Evolutionary conservation across 1,140 invertebrate genomes (phyloP).

Genomic region (Tribolium madens): DNA sequence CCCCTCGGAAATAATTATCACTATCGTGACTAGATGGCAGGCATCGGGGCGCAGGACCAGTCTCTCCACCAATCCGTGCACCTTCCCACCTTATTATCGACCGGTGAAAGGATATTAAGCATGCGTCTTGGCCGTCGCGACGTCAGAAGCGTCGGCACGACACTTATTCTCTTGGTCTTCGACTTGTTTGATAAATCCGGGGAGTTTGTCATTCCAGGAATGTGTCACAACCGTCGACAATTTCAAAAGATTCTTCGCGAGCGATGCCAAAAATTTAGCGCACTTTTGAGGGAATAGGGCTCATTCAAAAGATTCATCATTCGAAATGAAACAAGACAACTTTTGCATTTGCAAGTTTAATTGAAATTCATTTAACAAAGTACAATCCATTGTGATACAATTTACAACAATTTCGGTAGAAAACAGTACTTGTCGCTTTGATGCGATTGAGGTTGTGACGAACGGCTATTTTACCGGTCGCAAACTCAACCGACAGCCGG

Average conservation of each 20-base stretch:
- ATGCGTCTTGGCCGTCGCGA: conserved; percentile 11
- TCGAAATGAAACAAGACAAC: background rate
- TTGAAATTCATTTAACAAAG: conserved; percentile 66
- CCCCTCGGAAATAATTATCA: conserved; percentile 54
- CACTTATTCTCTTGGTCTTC: conserved; percentile 2
- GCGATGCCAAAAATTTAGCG: conserved; percentile 22
- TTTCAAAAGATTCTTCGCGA: background rate
- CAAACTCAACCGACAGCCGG: conserved; percentile 44
- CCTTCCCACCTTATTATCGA: conserved; percentile 49
- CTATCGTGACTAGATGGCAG: conserved; percentile 57
- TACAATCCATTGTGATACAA: conserved; percentile 65
- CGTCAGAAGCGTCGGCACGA: conserved; percentile 37
- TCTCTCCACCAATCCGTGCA: conserved; percentile 49
- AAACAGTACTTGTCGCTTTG: conserved; percentile 59
- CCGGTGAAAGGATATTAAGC: conserved; percentile 10
- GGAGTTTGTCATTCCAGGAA: conserved; percentile 3
- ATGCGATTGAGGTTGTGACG: conserved; percentile 51
- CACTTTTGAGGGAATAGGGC: background rate
- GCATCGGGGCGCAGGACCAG: conserved; percentile 53
- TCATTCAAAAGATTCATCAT: too few relatives aligned
- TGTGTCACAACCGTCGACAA: background rate
- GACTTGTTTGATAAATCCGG: background rate
- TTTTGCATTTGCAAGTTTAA: conserved; percentile 57
- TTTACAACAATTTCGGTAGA: conserved; percentile 64
- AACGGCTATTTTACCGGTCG: conserved; percentile 15